Evolutionary conservation across 2,888 invertebrate genomes (phyloP).

Genomic region (Drosophila kambysellisi): DNA sequence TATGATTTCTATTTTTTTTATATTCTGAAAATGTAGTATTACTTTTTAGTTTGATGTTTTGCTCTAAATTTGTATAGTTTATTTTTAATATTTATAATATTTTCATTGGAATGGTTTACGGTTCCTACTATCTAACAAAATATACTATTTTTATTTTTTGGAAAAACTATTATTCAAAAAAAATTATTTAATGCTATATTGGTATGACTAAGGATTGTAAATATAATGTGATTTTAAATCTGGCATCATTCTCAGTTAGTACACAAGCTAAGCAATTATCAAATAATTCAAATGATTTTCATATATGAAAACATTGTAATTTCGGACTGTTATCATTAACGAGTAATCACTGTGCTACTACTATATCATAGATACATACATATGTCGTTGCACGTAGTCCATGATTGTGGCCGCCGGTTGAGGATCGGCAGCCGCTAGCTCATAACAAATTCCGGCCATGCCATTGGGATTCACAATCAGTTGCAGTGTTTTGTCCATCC

Average conservation of each 20-base stretch:
- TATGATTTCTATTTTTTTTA: not conserved
- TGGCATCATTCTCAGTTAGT: too few relatives aligned
- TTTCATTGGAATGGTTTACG: not conserved
- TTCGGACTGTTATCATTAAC: not conserved
- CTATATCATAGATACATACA: slow-evolving; percentile 86
- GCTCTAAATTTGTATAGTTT: too few relatives aligned
- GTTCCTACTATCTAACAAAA: not conserved
- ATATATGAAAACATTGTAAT: not conserved
- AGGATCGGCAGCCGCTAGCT: slow-evolving; percentile 97
- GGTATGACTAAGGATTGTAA: too few relatives aligned
- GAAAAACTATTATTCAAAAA: too few relatives aligned
- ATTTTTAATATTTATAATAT: not conserved
- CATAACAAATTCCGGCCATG: slow-evolving; percentile 93
- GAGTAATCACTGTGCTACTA: not conserved
- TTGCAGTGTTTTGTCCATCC: slow-evolving; percentile 98
- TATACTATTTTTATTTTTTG: not conserved
- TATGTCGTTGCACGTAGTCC: slow-evolving; percentile 90
- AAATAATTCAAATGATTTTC: not conserved
- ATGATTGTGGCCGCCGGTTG: slow-evolving; percentile 94
- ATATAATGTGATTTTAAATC: too few relatives aligned
- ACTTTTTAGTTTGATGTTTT: not conserved
- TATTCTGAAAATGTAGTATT: not conserved
- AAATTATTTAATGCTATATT: too few relatives aligned
- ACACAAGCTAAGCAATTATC: too few relatives aligned
- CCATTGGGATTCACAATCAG: slow-evolving; percentile 93